These are phyloP conservation scores for Scleropages formosus DNA, from an alignment of 2,797 vertebrate species.

Conservation along the genomic window DNA sequence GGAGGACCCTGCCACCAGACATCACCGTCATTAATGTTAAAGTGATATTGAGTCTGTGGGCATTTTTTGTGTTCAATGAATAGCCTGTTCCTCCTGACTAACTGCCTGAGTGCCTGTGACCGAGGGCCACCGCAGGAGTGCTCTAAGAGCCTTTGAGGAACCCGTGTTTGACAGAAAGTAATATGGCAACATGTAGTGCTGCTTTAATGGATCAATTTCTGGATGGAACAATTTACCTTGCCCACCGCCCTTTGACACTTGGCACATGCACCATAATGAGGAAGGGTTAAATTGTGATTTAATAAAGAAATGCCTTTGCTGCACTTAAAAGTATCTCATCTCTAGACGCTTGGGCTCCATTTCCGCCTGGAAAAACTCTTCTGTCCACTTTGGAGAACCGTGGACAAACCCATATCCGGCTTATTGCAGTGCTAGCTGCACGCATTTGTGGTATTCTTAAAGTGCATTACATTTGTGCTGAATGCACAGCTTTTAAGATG, in stretches of 20 bases:
- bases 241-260: constrained; percentile 23
- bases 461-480: constrained; percentile 76
- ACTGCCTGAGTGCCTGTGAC: not conserved
- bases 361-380: constrained; percentile 81
- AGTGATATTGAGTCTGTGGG: too few species aligned
- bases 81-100: not conserved
- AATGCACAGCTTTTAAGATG: constrained; percentile 74
- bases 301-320: constrained; percentile 62
- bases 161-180: not conserved
- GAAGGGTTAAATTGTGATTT: constrained; percentile 49
- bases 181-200: constrained; percentile 48
- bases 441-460: constrained; percentile 70
- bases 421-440: constrained; percentile 65
- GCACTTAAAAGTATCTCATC: constrained; percentile 68
- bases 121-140: not conserved
- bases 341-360: constrained; percentile 78
- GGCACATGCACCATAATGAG: not conserved
- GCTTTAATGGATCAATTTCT: constrained; percentile 49
- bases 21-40: too few species aligned
- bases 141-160: not conserved
- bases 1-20: too few species aligned
- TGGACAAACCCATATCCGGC: constrained; percentile 89
- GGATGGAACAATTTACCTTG: constrained; percentile 42
- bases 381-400: constrained; percentile 75
- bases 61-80: not conserved